Base-by-base conservation (phyloP, 2,888 invertebrate species). In the Teinopalpus imperialis region DNA sequence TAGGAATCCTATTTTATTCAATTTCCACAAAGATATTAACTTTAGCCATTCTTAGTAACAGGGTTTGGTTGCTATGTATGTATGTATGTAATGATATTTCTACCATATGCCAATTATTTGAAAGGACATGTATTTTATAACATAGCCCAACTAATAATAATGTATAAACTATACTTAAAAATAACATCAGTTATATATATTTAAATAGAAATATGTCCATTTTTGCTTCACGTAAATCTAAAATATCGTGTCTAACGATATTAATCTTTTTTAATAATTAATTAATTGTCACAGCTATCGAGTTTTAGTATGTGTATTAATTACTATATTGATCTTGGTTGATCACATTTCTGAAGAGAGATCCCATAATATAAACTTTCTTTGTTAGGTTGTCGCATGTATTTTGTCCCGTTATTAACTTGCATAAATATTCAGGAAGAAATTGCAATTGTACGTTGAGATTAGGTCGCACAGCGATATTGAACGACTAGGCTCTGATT, bases 1-100 rank as follows among this genome's bases (percentile, higher is more conserved):
- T 72, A 74, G 69, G 74, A 77, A 80, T 77, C 74, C 74, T 74
- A 67, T 75, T 76, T 74, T 69, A 80, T 77, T 80, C 72, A 77
- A 78, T 80, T 78, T 79, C 70, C 66, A 68, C 69, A 56, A 62
- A 58, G 69, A 74, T 77, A 78, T 79, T 78, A 78, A 76, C 74
- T 78, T 74, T 74, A 64, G 62, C 68, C 74, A 72, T 70, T 74
- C 71, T 59, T 69, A 70, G 69, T 71, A 74, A 75, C 74, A 65
- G 66, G 68, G 66, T 69, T 73, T 69, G 61, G 64, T 71, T 65
- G 67, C 61, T n/a, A n/a, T n/a, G n/a, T n/a, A n/a, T n/a, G n/a
- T n/a, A 56, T 58, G 68, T 59, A 64, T 54, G 66, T 71, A 69
- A 74, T 71, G 66, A 68, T 67, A 70, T 76, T 69, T 74, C 67